phyloP scores from a whole-genome alignment of 2,113 vertebrate genomes.

The Thunnus thynnus region DNA sequence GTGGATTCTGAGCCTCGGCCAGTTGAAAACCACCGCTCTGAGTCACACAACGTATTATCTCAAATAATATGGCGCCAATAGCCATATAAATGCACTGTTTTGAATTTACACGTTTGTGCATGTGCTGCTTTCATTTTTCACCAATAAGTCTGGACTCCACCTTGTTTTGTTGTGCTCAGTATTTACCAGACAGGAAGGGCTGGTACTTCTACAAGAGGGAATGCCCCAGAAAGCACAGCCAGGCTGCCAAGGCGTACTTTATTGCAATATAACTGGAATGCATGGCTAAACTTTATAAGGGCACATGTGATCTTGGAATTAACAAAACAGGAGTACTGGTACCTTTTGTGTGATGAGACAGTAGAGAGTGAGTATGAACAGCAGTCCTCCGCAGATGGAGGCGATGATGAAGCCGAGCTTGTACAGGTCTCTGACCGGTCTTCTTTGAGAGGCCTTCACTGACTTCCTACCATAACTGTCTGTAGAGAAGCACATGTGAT shows the following conservation, averaged over 20 bases:
- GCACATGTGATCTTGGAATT: constrained; percentile 9
- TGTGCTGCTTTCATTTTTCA: neutral
- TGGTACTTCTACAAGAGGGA: constrained; percentile 21
- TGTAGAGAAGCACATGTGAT: constrained; percentile 50
- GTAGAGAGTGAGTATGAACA: constrained; percentile 75
- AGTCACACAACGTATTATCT: neutral
- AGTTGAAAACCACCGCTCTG: neutral
- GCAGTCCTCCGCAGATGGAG: constrained; percentile 77
- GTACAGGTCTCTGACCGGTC: constrained; percentile 68
- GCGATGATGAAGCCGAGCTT: constrained; percentile 78
- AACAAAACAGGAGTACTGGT: constrained; percentile 29
- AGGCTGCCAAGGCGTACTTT: constrained; percentile 13
- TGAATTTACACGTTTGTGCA: constrained; percentile 1
- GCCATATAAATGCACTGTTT: neutral
- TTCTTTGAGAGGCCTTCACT: constrained; percentile 66
- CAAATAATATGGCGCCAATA: neutral
- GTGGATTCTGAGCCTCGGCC: neutral
- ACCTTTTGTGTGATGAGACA: constrained; percentile 81
- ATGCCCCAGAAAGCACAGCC: neutral
- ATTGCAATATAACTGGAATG: constrained; percentile 36
- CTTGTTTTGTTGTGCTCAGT: constrained; percentile 16
- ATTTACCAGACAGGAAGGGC: constrained; percentile 32
- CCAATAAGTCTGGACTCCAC: neutral
- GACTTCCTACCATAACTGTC: constrained; percentile 70
- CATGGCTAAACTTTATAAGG: constrained; percentile 16